Percentiles rank a stretch among this genome's conserved stretches.
Evolutionary conservation across 1,140 invertebrate species (phyloP).

Genomic region (Penaeus indicus): DNA sequence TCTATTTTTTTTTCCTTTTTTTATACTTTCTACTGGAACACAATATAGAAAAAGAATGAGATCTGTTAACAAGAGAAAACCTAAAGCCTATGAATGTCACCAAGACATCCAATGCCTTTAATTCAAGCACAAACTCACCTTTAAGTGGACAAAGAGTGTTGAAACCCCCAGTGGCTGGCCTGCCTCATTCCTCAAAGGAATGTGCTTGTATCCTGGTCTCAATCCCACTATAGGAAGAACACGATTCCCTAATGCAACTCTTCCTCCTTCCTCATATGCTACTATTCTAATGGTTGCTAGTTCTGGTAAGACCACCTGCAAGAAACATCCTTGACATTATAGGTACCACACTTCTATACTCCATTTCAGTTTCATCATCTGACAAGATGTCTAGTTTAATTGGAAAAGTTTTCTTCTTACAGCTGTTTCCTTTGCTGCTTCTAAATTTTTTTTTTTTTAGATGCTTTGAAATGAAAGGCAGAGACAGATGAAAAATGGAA

Average conservation of each 20-base stretch:
- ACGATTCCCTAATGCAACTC: conserved; percentile 92
- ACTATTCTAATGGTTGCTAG: conserved; percentile 94
- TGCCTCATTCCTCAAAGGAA: conserved; percentile 89
- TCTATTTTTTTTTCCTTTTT: not conserved
- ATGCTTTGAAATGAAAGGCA: not conserved
- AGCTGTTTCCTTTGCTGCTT: not conserved
- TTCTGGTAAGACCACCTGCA: conserved; percentile 95
- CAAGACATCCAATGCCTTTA: not conserved
- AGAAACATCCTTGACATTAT: conserved; percentile 29
- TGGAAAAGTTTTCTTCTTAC: too few relatives aligned
- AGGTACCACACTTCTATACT: conserved; percentile 35
- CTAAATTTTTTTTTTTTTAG: not conserved
- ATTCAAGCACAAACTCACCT: conserved; percentile 28
- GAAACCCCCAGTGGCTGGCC: conserved; percentile 92
- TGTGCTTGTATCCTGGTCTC: conserved; percentile 93
- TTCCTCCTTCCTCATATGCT: conserved; percentile 95
- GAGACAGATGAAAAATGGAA: not conserved
- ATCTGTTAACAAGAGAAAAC: not conserved
- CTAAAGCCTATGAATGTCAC: not conserved
- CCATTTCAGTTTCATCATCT: too few relatives aligned
- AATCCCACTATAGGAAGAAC: conserved; percentile 96
- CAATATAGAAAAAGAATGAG: not conserved
- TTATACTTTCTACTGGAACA: not conserved
- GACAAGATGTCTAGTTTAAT: too few relatives aligned
- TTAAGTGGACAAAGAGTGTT: conserved; percentile 90